Percentiles rank a stretch among this genome's conserved stretches.
Evolutionary conservation across 2,113 vertebrate species (phyloP).

Genomic region (Steatornis caripensis): DNA sequence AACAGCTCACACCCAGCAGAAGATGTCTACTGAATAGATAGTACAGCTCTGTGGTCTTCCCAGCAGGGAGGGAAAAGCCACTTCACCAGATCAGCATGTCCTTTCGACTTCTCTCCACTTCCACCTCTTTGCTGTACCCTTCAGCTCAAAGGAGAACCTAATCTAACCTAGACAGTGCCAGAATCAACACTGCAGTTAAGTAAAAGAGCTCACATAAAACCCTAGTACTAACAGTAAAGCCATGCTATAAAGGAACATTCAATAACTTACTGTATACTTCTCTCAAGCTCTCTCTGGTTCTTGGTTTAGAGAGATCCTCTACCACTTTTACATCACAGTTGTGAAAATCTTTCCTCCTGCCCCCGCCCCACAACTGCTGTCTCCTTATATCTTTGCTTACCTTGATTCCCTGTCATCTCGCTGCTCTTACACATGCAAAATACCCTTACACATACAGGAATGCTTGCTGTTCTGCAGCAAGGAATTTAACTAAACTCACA

Average conservation of each 20-base stretch:
- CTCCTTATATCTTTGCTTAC: neutral
- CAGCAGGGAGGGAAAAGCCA: neutral
- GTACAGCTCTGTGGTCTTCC: neutral
- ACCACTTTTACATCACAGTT: neutral
- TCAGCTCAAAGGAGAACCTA: neutral
- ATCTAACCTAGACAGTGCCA: neutral
- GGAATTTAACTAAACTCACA: neutral
- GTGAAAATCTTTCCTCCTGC: neutral
- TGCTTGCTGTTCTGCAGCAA: neutral
- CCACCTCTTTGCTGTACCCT: neutral
- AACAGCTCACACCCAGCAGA: neutral
- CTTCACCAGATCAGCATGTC: neutral
- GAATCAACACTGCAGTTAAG: neutral
- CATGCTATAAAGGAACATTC: neutral
- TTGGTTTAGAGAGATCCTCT: neutral
- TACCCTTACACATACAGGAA: neutral
- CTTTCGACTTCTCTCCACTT: slow-evolving; percentile 25
- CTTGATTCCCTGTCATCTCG: neutral
- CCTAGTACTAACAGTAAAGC: neutral
- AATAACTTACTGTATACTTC: neutral
- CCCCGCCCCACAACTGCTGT: neutral
- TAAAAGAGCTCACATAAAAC: neutral
- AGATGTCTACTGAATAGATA: neutral
- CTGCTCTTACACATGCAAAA: neutral
- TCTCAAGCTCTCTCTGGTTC: neutral